These are phyloP conservation scores for Falco biarmicus DNA, from an alignment of 2,797 vertebrate genomes.

Conservation along the genomic window DNA sequence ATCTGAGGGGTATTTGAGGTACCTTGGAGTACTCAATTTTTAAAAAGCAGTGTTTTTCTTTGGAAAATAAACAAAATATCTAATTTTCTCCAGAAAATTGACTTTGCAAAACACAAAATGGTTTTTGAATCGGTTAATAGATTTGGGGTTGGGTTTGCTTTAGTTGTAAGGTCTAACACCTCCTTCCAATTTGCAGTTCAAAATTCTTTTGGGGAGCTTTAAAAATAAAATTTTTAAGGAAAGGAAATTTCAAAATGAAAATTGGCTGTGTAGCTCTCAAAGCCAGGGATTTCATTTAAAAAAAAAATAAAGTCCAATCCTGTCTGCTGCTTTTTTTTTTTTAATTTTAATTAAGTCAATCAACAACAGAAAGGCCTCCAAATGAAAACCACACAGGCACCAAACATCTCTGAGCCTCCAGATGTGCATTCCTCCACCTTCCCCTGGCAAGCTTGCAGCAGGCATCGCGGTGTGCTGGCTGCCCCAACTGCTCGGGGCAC, in stretches of 20 bases:
- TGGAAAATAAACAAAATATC: background rate
- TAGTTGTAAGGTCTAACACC: background rate
- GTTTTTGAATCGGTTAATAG: background rate
- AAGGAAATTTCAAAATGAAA: background rate
- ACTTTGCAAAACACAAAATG: background rate
- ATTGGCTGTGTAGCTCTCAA: background rate
- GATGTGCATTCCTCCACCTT: slow-evolving; percentile 43
- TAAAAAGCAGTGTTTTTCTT: background rate
- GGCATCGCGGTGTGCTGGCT: fast-evolving
- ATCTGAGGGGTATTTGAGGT: background rate
- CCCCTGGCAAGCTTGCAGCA: background rate
- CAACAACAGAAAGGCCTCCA: slow-evolving; percentile 3
- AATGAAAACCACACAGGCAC: slow-evolving; percentile 31
- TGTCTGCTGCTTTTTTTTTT: background rate
- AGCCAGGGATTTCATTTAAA: background rate
- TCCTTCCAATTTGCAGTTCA: background rate
- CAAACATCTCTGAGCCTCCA: background rate
- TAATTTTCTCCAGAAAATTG: background rate
- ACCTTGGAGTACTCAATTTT: background rate
- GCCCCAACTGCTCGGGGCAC: background rate
- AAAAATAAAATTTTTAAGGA: background rate
- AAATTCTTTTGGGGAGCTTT: background rate
- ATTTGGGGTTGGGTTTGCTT: background rate
- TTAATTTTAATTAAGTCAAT: slow-evolving; percentile 14
- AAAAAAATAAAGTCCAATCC: background rate